Evolutionary conservation across 2,113 vertebrate genomes (phyloP).

Genomic region (Salvelinus alpinus): DNA sequence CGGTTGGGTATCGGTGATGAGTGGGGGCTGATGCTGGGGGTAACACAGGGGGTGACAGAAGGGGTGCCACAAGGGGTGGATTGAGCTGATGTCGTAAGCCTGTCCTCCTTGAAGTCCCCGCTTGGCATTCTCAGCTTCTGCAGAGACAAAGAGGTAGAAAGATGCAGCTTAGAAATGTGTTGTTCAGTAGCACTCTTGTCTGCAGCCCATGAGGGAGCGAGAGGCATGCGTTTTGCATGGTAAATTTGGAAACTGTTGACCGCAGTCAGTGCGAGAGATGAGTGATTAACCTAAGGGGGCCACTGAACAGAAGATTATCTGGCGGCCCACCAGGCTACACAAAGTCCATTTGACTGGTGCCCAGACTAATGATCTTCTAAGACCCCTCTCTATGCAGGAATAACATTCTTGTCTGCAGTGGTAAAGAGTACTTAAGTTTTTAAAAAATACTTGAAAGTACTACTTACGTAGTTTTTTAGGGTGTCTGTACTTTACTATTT

Average conservation of each 20-base stretch:
- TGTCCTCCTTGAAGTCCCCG: slow-evolving; percentile 87
- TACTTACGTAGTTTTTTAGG: no score
- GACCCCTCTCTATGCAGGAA: not conserved
- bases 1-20: slow-evolving; percentile 82
- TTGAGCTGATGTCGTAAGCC: slow-evolving; percentile 82
- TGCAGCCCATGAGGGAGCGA: no score
- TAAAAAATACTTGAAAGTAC: no score
- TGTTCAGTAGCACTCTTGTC: not conserved
- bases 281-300: not conserved
- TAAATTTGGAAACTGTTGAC: not conserved
- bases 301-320: not conserved
- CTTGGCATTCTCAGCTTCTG: slow-evolving; percentile 92
- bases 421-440: no score
- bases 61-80: slow-evolving; percentile 85
- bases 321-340: not conserved
- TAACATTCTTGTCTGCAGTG: not conserved
- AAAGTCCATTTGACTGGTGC: not conserved
- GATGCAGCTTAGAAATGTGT: not conserved
- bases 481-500: no score
- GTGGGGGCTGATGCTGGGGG: slow-evolving; percentile 82
- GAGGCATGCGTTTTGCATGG: no score
- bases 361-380: not conserved
- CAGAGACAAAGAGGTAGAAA: slow-evolving; percentile 13
- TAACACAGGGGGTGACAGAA: slow-evolving; percentile 66
- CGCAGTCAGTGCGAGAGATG: not conserved